These are phyloP conservation scores for Cyrtonyx montezumae DNA, from an alignment of 2,113 vertebrate genomes.

Conservation along the genomic window DNA sequence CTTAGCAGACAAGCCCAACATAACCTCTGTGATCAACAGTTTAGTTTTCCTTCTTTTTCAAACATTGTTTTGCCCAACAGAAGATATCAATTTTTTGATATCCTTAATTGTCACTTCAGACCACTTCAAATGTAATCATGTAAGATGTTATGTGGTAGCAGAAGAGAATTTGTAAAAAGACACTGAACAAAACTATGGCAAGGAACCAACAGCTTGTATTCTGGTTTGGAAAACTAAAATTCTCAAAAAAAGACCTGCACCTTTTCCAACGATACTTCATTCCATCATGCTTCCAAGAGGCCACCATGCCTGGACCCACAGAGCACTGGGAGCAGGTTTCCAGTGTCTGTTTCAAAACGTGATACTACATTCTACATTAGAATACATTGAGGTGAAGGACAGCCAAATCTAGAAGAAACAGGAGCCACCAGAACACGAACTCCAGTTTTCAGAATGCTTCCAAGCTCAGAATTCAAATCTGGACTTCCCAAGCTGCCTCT, in stretches of 20 bases:
- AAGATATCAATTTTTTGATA: background rate
- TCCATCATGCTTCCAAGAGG: background rate
- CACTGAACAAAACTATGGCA: background rate
- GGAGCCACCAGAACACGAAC: background rate
- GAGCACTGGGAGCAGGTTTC: background rate
- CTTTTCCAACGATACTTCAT: background rate
- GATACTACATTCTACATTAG: background rate
- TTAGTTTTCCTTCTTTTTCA: constrained; percentile 28
- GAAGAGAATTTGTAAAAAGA: constrained; percentile 4
- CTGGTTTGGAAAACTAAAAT: background rate
- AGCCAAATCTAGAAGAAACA: background rate
- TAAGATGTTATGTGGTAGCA: background rate
- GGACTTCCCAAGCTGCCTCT: background rate
- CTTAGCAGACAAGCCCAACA: background rate
- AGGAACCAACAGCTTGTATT: background rate
- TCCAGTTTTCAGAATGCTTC: background rate
- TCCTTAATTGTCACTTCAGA: background rate
- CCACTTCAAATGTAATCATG: background rate
- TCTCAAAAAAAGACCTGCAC: background rate
- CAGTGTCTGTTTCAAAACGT: background rate
- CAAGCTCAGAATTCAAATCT: constrained; percentile 1
- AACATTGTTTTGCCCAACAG: background rate
- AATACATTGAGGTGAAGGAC: background rate
- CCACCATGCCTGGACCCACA: background rate
- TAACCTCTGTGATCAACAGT: background rate